A percentile compares a stretch with the other conserved stretches of the same genome.
Conservation (phyloP, 2,888 invertebrate species). For the Molorchus minor region DNA sequence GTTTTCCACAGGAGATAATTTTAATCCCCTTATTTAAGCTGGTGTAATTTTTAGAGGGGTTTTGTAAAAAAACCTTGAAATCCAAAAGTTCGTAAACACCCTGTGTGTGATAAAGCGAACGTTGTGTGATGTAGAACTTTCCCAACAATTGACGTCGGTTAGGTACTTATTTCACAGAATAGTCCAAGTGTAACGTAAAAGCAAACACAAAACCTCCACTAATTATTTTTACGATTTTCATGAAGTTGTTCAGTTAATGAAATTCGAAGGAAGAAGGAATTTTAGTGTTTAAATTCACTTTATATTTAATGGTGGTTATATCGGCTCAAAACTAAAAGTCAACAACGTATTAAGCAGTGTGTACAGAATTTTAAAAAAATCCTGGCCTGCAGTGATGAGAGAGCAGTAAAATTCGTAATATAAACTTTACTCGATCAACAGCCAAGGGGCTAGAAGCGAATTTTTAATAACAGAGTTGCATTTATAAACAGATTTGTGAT, state of each 20-base stretch:
- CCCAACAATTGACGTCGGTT: no score
- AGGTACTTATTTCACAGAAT: no score
- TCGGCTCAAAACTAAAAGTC: constrained; percentile 57
- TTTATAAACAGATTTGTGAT: constrained; percentile 49
- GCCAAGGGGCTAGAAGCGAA: constrained; percentile 53
- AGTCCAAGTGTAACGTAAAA: background rate
- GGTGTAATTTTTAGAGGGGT: no score
- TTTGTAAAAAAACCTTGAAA: no score
- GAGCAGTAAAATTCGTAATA: constrained; percentile 61
- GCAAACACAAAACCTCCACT: constrained; percentile 17
- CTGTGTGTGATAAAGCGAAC: no score
- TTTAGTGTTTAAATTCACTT: constrained; percentile 51
- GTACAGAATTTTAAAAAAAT: constrained; percentile 59
- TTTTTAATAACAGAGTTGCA: constrained; percentile 54
- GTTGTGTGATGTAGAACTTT: no score
- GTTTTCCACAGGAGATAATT: no score
- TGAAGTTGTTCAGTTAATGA: constrained; percentile 30
- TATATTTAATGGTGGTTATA: constrained; percentile 54
- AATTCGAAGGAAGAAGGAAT: constrained; percentile 34
- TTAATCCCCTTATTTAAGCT: no score
- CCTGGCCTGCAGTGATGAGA: constrained; percentile 58
- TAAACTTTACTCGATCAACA: constrained; percentile 61
- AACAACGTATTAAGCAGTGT: constrained; percentile 57
- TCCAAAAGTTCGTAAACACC: no score
- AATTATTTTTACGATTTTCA: constrained; percentile 34